A percentile compares a stretch with the other conserved stretches of the same genome.
Conservation (phyloP, 1,140 invertebrate genomes). For the Trigoniulus corallinus region DNA sequence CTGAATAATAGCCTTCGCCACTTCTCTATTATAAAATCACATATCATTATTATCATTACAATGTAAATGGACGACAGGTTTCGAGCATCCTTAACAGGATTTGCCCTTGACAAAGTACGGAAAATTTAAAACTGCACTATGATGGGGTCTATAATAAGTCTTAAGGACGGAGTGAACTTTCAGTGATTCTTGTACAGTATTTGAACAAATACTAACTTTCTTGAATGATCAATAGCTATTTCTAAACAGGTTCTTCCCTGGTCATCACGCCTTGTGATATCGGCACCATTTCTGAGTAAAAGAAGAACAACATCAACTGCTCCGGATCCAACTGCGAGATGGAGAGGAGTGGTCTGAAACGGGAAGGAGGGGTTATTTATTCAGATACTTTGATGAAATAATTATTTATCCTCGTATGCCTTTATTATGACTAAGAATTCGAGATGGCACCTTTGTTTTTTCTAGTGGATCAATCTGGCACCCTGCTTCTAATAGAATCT, state of each 20-base stretch:
- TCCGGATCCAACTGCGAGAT: slow-evolving; percentile 26
- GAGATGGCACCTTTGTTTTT: slow-evolving; percentile 32
- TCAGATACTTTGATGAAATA: not conserved
- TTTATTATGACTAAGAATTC: no score
- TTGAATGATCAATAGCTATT: slow-evolving; percentile 28
- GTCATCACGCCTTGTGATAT: slow-evolving; percentile 24
- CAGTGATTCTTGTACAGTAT: not conserved
- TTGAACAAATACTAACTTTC: slow-evolving; percentile 17
- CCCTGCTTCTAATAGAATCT: slow-evolving; percentile 27
- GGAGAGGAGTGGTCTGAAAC: slow-evolving; percentile 16
- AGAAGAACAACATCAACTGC: slow-evolving; percentile 25
- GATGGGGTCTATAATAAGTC: not conserved
- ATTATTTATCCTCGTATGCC: no score
- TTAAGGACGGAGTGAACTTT: not conserved
- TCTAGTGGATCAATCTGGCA: slow-evolving; percentile 28
- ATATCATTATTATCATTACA: not conserved
- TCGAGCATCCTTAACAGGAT: not conserved
- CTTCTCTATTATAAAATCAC: slow-evolving; percentile 25
- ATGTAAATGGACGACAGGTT: not conserved
- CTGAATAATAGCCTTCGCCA: slow-evolving; percentile 26
- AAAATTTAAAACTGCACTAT: no score
- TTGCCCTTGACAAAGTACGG: no score
- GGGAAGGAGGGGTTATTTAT: not conserved
- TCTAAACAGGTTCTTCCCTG: slow-evolving; percentile 30
- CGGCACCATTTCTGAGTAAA: slow-evolving; percentile 24